These are phyloP conservation scores for Carcharodon carcharias DNA, from an alignment of 2,797 vertebrate genomes.

Conservation along the genomic window DNA sequence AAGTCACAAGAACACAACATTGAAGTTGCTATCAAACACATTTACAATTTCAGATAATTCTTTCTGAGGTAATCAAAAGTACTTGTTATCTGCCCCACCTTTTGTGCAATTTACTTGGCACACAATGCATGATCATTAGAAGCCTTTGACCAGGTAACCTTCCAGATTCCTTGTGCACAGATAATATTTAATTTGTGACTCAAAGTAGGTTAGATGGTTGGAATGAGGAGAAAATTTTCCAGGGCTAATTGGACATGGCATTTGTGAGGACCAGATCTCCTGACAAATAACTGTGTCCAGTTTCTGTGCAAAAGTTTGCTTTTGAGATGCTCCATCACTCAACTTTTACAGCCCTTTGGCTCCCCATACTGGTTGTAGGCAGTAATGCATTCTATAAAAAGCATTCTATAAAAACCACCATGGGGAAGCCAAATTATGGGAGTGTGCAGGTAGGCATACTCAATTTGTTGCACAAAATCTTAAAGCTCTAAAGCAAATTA, in stretches of 20 bases:
- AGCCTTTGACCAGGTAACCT: neutral
- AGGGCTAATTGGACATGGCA: neutral
- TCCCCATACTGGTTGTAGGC: neutral
- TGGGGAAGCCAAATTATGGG: neutral
- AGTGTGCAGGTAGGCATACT: neutral
- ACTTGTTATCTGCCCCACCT: neutral
- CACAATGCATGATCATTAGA: neutral
- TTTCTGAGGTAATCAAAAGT: neutral
- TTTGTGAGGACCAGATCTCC: neutral
- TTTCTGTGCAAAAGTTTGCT: neutral
- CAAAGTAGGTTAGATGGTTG: neutral
- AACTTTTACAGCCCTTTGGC: neutral
- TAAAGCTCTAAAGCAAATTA: neutral
- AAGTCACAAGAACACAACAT: neutral
- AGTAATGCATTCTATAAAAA: neutral
- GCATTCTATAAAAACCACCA: neutral
- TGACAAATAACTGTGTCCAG: neutral
- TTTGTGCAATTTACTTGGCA: neutral
- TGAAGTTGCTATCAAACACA: neutral
- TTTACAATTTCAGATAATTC: neutral
- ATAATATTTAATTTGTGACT: neutral
- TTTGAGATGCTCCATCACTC: neutral
- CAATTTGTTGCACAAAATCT: neutral
- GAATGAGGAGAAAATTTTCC: neutral
- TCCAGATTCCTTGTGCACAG: neutral